Evolutionary conservation across 2,888 invertebrate species (phyloP).

Genomic region (Amphimallon solstitiale): DNA sequence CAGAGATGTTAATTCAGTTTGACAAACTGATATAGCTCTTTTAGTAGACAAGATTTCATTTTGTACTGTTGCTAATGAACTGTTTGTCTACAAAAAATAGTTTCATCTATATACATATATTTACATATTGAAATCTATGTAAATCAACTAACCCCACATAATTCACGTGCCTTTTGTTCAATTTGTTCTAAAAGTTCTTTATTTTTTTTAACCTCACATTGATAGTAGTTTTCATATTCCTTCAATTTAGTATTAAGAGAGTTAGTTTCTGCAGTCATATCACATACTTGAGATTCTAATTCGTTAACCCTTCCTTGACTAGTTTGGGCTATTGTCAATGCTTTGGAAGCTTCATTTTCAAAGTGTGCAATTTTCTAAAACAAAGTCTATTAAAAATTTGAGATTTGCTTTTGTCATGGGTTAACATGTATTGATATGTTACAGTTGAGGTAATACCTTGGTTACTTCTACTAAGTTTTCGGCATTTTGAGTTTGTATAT

Average conservation of each 20-base stretch:
- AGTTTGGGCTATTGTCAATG: constrained; percentile 74
- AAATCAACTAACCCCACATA: constrained; percentile 67
- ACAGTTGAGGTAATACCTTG: too few species aligned
- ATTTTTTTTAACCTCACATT: constrained; percentile 64
- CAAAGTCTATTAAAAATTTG: too few species aligned
- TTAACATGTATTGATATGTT: too few species aligned
- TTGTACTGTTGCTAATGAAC: constrained; percentile 53
- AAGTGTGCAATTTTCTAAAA: constrained; percentile 67
- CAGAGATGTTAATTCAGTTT: constrained; percentile 58
- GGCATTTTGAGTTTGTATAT: constrained; percentile 49
- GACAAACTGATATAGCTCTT: constrained; percentile 66
- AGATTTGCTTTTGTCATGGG: too few species aligned
- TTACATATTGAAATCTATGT: background rate
- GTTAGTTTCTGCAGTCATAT: constrained; percentile 63
- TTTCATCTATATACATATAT: too few species aligned
- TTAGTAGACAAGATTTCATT: constrained; percentile 61
- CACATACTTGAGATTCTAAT: constrained; percentile 65
- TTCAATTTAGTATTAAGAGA: constrained; percentile 59
- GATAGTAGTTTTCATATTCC: constrained; percentile 65
- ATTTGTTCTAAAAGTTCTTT: constrained; percentile 70
- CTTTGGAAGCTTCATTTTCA: constrained; percentile 78
- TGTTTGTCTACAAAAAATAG: constrained; percentile 55
- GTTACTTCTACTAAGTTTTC: constrained; percentile 54
- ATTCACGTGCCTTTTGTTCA: constrained; percentile 68
- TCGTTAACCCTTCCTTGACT: constrained; percentile 73